Evolutionary conservation across 2,797 vertebrate species (phyloP).

Genomic region (Emydoidea blandingii): DNA sequence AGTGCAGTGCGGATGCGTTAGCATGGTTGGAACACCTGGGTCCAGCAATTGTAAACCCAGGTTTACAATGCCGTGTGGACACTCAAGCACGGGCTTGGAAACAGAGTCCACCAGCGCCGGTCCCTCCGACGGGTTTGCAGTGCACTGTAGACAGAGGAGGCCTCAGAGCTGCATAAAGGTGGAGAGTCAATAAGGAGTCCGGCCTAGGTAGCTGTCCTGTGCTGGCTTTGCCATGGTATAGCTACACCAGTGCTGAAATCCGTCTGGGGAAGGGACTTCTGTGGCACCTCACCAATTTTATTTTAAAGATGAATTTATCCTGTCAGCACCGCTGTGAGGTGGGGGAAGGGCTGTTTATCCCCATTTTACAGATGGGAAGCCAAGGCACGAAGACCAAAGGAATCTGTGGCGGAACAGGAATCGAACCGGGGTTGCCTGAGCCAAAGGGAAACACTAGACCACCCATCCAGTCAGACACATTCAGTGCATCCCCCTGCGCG

Average conservation of each 20-base stretch:
- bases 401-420: too few relatives aligned
- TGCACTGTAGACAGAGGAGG: too few relatives aligned
- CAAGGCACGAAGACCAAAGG: not conserved
- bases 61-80: too few relatives aligned
- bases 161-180: not conserved
- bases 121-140: too few relatives aligned
- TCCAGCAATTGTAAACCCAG: not conserved
- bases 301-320: not conserved
- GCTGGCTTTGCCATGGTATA: not conserved
- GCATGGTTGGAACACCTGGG: not conserved
- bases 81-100: too few relatives aligned
- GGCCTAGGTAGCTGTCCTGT: not conserved
- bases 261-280: not conserved
- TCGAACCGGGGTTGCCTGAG: too few relatives aligned
- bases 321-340: too few relatives aligned
- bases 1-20: not conserved
- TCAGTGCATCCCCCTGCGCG: too few relatives aligned
- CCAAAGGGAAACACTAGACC: too few relatives aligned
- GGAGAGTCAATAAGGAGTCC: not conserved
- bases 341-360: too few relatives aligned
- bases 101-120: too few relatives aligned
- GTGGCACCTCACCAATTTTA: not conserved
- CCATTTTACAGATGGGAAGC: not conserved
- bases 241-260: not conserved
- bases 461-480: too few relatives aligned